phyloP scores from a whole-genome alignment of 2,888 invertebrate genomes.

The Cosmia pyralina region DNA sequence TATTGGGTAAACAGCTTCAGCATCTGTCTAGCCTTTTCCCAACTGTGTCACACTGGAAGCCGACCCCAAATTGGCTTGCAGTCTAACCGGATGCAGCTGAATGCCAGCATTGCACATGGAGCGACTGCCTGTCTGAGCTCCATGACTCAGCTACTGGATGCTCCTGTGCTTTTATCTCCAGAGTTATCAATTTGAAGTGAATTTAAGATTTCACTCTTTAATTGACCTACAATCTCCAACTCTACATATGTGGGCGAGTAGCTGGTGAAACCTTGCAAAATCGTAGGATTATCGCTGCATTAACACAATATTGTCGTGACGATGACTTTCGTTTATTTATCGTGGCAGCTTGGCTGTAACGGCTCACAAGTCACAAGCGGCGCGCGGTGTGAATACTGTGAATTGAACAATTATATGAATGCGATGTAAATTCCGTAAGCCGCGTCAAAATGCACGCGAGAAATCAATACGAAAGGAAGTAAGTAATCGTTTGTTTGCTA shows the following conservation, averaged over 20 bases:
- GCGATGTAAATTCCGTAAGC: not conserved
- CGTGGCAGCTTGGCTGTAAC: too few species aligned
- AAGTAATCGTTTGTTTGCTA: not conserved
- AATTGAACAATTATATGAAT: constrained; percentile 14
- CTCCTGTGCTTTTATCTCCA: not conserved
- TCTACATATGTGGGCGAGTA: not conserved
- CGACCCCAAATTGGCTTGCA: not conserved
- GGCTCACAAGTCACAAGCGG: too few species aligned
- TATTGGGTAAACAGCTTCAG: not conserved
- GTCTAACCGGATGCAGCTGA: not conserved
- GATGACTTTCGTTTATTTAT: constrained; percentile 20
- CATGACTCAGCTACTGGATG: not conserved
- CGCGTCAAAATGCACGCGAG: not conserved
- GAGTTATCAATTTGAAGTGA: not conserved
- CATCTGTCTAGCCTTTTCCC: not conserved
- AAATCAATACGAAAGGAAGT: constrained; percentile 6
- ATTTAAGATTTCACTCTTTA: not conserved
- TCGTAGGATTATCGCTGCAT: not conserved
- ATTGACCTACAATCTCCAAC: not conserved
- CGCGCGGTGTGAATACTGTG: not conserved
- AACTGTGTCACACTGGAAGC: not conserved
- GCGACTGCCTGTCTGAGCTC: not conserved
- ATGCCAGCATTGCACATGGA: not conserved
- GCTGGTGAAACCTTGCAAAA: constrained; percentile 11
- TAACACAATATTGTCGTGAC: constrained; percentile 1